A percentile compares a stretch with the other conserved stretches of the same genome.
Evolutionary conservation across 2,113 vertebrate genomes (phyloP).

Genomic region (Vombatus ursinus): DNA sequence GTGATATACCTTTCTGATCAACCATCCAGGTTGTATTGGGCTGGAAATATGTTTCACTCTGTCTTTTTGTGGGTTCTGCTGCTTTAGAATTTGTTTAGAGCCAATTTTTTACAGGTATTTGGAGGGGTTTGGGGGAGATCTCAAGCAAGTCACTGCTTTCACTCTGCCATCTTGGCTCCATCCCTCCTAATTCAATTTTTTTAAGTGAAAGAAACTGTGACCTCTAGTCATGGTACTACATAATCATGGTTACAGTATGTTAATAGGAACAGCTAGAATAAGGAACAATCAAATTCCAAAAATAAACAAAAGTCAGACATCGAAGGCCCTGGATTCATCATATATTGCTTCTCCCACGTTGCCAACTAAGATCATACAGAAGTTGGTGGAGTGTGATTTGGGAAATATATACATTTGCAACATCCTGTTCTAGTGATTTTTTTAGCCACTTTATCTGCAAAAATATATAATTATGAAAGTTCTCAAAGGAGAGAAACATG

Average conservation of each 20-base stretch:
- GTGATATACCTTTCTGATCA: no score
- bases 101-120: no score
- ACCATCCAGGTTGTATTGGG: no score
- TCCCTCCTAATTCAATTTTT: no score
- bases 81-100: no score
- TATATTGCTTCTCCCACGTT: accelerated
- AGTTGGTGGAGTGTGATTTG: neutral
- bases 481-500: neutral
- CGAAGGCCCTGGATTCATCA: neutral
- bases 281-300: neutral
- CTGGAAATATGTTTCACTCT: no score
- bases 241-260: neutral
- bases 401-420: neutral
- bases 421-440: accelerated
- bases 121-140: no score
- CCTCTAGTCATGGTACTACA: neutral
- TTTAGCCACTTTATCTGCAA: neutral
- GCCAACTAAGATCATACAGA: neutral
- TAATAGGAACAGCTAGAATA: neutral
- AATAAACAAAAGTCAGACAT: neutral
- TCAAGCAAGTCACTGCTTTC: no score
- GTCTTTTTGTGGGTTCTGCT: no score
- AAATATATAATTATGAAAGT: neutral
- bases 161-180: no score
- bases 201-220: neutral